Evolutionary conservation across 2,797 vertebrate genomes (phyloP), one percentile per base, ranked within the genome.

Genomic region (Merluccius polli): DNA sequence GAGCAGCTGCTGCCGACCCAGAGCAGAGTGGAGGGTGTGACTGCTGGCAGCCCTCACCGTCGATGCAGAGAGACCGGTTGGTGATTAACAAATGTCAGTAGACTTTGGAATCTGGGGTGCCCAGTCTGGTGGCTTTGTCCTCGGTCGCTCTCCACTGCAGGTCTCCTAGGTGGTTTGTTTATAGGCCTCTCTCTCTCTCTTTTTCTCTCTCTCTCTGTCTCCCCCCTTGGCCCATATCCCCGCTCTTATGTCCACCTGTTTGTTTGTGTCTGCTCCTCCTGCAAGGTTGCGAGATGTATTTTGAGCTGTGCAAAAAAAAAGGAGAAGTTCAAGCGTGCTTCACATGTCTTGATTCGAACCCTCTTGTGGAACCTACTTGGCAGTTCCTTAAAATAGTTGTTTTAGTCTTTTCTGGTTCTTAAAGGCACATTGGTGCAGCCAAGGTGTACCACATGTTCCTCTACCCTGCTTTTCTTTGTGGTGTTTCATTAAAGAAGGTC

Each of bases 11-110:
- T 90, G 95, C 92, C 92, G 95, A 94, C 93, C 94, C 81, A 5
- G 48, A 9, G 52, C 59, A 65, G 59, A 95, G 90, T 89, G 88
- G 91, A 97, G 96, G 96, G 95, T 97, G 96, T 97, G 95, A 95
- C 96, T 92, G 89, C 93, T 96, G 95, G 95, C 95, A 95, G 92
- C 89, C 92, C 93, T 95, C 92, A 92, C 93, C 92, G n/a, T n/a
- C n/a, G 90, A 95, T 95, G 95, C 94, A 95, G 96, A 95, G 94
- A 94, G 95, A 93, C 95, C 95, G 95, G 95, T 96, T 98, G 96
- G 96, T 96, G 95, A 97, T 98, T 97, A 98, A 98, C 96, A 97
- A 96, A 96, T 93, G 95, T 96, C 94, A 94, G 95, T 96, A 96
- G 97, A 98, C 97, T 98, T 98, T 98, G 96, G 96, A 98, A 96